Conservation (phyloP, 2,797 vertebrate species). For the Gephyroberyx darwinii region DNA sequence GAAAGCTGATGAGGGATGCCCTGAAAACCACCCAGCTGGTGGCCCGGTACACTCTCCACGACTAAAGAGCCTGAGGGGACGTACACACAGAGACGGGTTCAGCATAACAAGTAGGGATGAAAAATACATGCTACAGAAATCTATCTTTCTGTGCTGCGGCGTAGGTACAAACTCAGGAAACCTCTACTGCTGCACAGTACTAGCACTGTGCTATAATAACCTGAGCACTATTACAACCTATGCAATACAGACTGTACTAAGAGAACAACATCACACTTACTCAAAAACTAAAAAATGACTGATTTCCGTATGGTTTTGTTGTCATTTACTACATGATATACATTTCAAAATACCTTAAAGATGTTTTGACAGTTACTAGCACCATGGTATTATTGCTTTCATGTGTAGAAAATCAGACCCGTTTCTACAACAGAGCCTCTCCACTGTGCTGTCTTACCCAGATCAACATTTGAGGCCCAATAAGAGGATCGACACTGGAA, state of each 20-base stretch:
- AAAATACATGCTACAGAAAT: conserved; percentile 22
- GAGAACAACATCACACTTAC: no score
- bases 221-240: no score
- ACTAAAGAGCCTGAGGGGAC: conserved; percentile 73
- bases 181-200: no score
- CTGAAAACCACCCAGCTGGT: conserved; percentile 66
- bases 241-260: no score
- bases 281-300: no score
- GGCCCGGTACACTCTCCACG: conserved; percentile 68
- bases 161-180: not conserved
- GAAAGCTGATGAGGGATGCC: conserved; percentile 62
- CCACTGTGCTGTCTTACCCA: conserved; percentile 61
- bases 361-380: no score
- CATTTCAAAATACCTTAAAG: no score
- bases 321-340: no score
- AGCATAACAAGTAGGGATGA: conserved; percentile 50
- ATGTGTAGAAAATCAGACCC: not conserved
- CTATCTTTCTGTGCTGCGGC: conserved; percentile 1
- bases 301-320: no score
- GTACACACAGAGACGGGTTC: conserved; percentile 33
- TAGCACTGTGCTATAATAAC: no score
- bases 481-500: conserved; percentile 76
- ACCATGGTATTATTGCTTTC: no score
- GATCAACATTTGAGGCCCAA: conserved; percentile 78
- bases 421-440: not conserved